Percentiles rank a stretch among this genome's conserved stretches.
Evolutionary conservation across 53 echinoderm and acorn worm species (phyloP).

Genomic region (Patiria pectinifera): DNA sequence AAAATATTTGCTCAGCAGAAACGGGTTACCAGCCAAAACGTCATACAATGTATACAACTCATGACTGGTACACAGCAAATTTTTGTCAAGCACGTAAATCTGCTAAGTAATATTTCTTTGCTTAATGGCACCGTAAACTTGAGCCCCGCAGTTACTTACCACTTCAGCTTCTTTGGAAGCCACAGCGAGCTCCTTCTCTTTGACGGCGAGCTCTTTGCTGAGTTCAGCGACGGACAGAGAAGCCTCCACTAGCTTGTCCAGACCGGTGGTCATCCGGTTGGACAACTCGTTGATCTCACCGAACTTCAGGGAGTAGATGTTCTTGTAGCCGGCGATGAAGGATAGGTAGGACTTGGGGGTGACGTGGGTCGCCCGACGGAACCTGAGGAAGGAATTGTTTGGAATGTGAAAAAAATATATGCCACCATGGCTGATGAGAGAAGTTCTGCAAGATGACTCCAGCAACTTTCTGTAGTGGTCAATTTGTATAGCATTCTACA

Average conservation of each 20-base stretch:
- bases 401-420: background rate
- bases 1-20: background rate
- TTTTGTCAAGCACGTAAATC: too few species aligned
- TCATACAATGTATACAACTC: background rate
- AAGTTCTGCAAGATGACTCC: background rate
- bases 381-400: constrained; percentile 59
- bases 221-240: constrained; percentile 89
- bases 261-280: constrained; percentile 95
- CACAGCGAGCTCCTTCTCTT: constrained; percentile 98
- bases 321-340: constrained; percentile 99
- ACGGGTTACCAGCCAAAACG: background rate
- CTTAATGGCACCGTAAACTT: too few species aligned
- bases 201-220: constrained; percentile 86
- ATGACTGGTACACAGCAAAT: too few species aligned
- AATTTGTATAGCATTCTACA: too few species aligned
- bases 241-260: constrained; percentile 98
- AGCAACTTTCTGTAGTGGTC: too few species aligned
- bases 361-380: constrained; percentile 98
- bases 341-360: constrained; percentile 99
- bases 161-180: constrained; percentile 92
- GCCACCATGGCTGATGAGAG: background rate
- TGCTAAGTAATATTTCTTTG: too few species aligned
- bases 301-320: constrained; percentile 84
- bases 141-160: constrained; percentile 45
- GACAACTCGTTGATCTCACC: constrained; percentile 96